Percentiles rank a stretch among this genome's conserved stretches.
Evolutionary conservation across 1,140 invertebrate genomes (phyloP).

Genomic region (Diorhabda elongata): DNA sequence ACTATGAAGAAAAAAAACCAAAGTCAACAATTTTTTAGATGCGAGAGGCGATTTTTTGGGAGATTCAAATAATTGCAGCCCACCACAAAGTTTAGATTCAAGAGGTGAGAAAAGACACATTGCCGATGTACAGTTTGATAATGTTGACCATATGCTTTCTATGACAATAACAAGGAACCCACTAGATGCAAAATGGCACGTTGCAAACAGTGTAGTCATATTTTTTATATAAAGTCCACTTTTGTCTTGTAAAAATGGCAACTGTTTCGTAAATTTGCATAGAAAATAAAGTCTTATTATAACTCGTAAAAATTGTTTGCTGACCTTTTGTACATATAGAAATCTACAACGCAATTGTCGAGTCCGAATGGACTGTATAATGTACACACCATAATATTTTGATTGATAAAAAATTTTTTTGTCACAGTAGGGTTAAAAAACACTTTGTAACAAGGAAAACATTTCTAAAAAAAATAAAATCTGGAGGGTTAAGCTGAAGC

Average conservation of each 20-base stretch:
- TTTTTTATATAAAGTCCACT: background rate
- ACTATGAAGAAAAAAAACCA: background rate
- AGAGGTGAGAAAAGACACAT: background rate
- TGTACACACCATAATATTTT: too few species aligned
- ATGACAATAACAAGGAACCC: background rate
- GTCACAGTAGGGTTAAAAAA: too few species aligned
- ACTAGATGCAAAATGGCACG: background rate
- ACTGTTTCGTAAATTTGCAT: background rate
- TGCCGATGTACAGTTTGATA: background rate
- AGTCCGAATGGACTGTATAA: too few species aligned
- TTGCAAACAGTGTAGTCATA: too few species aligned
- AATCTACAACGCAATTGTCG: too few species aligned
- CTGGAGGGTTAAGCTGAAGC: too few species aligned
- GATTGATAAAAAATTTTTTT: too few species aligned
- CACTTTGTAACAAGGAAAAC: too few species aligned
- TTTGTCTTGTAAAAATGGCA: background rate
- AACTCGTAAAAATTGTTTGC: background rate
- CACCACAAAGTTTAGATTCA: conserved; percentile 12
- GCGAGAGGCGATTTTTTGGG: conserved; percentile 4
- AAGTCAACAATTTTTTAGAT: conserved; percentile 3
- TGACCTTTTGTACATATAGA: background rate
- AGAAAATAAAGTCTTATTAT: background rate
- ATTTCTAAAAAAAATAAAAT: too few species aligned
- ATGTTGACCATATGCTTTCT: background rate
- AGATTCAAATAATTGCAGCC: conserved; percentile 1